Evolutionary conservation across 2,113 vertebrate genomes (phyloP), one percentile per base, ranked within the genome.

Genomic region (Struthidea cinerea): DNA sequence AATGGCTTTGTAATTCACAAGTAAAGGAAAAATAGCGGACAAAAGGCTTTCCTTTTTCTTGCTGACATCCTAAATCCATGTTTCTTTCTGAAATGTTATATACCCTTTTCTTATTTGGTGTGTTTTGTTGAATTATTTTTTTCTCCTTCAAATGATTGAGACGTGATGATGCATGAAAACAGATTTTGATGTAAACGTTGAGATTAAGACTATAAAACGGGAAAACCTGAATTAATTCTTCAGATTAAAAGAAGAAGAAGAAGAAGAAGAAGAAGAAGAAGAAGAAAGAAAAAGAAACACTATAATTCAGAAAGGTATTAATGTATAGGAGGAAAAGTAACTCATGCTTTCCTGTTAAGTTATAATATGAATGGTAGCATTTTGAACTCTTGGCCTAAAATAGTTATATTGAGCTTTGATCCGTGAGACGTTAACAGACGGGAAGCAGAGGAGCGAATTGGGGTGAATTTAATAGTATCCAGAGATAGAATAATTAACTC

Each of bases 371-470:
- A 93, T 85, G 55, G 68, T 84, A 91, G 85, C 59, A 81, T 95
- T 96, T 95, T 93, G 92, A 96, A 94, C 87, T 93, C 76, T 63
- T 94, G 82, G 93, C 82, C 75, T 92, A 78, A 90, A 95, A 85
- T 86, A 88, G 87, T 92, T 94, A 80, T 70, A 93, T 44, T 84
- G 71, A 86, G 85, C 92, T 96, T 95, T 97, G 90, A 96, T 95
- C 92, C 41, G 6, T 74, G 64, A 57, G 83, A 94, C 6, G 1
- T 60, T 88, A 90, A 78, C 68, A 93, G 93, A 94, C 46, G 2
- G 91, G 82, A 96, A 96, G 71, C 90, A 96, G 90, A 93, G 90
- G 76, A 96, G 90, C 52, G 56, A 97, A 96, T 90, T 95, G 85
- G 92, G 68, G 68, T 93, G 75, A 93, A 94, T 94, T 86, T 94